phyloP scores from a whole-genome alignment of 2,113 vertebrate genomes.

The Cyprinodon tularosa region DNA sequence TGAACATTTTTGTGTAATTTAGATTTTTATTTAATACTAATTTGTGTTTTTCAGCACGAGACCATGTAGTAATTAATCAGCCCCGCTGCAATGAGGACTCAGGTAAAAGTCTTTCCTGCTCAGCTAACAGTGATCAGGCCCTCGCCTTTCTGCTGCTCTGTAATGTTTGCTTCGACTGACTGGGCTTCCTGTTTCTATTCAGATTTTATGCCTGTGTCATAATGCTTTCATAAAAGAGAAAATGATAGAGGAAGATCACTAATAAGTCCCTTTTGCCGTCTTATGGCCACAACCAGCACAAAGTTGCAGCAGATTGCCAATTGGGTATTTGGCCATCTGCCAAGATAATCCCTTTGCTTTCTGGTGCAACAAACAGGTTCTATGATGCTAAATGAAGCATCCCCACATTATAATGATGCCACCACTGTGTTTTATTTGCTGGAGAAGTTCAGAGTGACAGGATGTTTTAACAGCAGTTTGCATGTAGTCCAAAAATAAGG shows the following conservation, averaged over 20 bases:
- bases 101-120: constrained; percentile 27
- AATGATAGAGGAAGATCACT: neutral
- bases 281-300: neutral
- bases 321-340: too few relatives aligned
- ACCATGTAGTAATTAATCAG: constrained; percentile 62
- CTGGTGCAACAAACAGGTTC: too few relatives aligned
- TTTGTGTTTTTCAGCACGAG: constrained; percentile 58
- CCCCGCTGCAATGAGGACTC: constrained; percentile 39
- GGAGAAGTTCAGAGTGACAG: too few relatives aligned
- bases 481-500: too few relatives aligned
- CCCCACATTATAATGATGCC: too few relatives aligned
- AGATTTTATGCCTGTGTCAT: neutral
- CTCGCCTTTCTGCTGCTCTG: neutral
- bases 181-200: neutral
- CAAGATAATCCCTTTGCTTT: too few relatives aligned
- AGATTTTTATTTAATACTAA: constrained; percentile 32
- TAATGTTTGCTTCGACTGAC: neutral
- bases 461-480: too few relatives aligned
- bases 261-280: neutral
- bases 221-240: neutral
- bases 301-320: too few relatives aligned
- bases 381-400: too few relatives aligned
- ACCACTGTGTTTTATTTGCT: too few relatives aligned
- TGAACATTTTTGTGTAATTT: neutral
- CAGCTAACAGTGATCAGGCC: constrained; percentile 6